phyloP scores from a whole-genome alignment of 2,113 vertebrate species.

The Malurus cyaneus region DNA sequence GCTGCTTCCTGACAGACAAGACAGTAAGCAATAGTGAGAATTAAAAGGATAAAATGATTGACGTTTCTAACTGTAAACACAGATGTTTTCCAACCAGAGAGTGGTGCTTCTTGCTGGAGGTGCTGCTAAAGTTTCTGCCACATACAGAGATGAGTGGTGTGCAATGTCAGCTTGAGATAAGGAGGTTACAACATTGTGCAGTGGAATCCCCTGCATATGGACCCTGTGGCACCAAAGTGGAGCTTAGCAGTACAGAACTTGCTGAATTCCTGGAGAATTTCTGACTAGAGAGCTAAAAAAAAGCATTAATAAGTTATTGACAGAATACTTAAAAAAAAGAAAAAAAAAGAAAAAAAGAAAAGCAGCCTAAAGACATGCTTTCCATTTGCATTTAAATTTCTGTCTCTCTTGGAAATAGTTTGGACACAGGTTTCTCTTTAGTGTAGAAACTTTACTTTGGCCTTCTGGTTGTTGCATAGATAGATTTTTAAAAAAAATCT shows the following conservation, averaged over 20 bases:
- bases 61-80: constrained; percentile 23
- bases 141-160: background rate
- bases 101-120: constrained; percentile 11
- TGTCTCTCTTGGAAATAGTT: background rate
- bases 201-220: constrained; percentile 9
- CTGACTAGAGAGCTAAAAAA: background rate
- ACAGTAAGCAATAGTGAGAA: constrained; percentile 25
- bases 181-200: background rate
- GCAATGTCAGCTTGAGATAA: constrained; percentile 47
- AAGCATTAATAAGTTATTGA: background rate
- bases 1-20: background rate
- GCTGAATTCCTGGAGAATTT: background rate
- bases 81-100: constrained; percentile 16
- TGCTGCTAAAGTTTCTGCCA: constrained; percentile 45
- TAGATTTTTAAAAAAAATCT: background rate
- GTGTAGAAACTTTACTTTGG: background rate
- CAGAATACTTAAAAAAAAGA: background rate
- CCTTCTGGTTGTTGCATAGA: background rate
- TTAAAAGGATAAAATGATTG: constrained; percentile 15
- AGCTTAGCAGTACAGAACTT: background rate
- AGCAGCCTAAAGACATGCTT: background rate
- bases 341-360: no score
- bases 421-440: background rate
- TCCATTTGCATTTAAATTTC: background rate
- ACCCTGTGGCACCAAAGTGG: background rate